Evolutionary conservation across 2,888 invertebrate species (phyloP).

Genomic region (Digitonthophagus gazella): DNA sequence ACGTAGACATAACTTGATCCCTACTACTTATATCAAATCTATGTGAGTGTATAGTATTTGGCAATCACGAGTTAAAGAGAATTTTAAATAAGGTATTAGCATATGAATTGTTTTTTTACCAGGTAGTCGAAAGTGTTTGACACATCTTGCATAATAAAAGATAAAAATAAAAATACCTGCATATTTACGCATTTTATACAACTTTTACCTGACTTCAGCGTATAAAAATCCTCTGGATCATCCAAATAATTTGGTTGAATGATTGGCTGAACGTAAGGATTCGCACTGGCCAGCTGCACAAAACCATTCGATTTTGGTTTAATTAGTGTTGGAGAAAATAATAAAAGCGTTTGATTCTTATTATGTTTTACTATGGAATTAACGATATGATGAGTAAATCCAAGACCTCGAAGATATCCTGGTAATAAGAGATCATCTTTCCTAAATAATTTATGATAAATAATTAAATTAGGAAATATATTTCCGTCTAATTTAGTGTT

Average conservation of each 20-base stretch:
- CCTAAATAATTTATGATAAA: constrained; percentile 37
- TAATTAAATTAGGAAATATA: constrained; percentile 34
- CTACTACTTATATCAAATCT: no score
- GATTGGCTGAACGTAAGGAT: constrained; percentile 48
- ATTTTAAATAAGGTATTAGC: no score
- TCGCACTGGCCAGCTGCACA: constrained; percentile 51
- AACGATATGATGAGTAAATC: constrained; percentile 37
- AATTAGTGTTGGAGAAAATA: constrained; percentile 45
- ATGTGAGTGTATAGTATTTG: no score
- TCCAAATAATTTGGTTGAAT: constrained; percentile 61
- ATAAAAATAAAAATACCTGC: no score
- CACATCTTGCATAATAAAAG: no score
- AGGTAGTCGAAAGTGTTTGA: no score
- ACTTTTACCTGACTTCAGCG: no score
- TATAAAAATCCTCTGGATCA: constrained; percentile 47
- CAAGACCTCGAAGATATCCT: constrained; percentile 32
- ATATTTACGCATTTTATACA: no score
- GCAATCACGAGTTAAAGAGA: no score
- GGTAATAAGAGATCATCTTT: constrained; percentile 16
- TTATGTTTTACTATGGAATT: constrained; percentile 39
- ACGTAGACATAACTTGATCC: no score
- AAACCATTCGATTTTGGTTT: constrained; percentile 53
- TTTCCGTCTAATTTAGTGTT: constrained; percentile 49
- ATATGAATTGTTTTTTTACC: no score
- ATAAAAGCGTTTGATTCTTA: constrained; percentile 34